Conservation (phyloP, 2,797 vertebrate species). For the Bradypodion ventrale region DNA sequence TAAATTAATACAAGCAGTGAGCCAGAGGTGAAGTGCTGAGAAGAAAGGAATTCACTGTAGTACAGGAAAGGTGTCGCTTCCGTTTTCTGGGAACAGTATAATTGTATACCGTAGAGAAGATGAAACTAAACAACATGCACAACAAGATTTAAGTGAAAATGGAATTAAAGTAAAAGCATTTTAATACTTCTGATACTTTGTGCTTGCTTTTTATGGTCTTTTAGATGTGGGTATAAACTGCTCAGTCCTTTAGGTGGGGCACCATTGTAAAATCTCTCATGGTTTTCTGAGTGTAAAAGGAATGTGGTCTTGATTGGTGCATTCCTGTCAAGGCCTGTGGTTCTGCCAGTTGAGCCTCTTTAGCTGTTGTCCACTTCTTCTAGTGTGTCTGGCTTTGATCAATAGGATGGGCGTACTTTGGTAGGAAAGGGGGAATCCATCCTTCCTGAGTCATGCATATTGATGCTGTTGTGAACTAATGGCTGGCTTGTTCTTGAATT, state of each 20-base stretch:
- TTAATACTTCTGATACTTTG: background rate
- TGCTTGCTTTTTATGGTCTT: background rate
- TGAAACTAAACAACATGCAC: background rate
- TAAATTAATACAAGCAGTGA: slow-evolving; percentile 26
- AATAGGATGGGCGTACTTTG: background rate
- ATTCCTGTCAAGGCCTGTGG: background rate
- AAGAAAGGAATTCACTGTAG: background rate
- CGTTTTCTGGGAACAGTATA: background rate
- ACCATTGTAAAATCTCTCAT: background rate
- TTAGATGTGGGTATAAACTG: background rate
- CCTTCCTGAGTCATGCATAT: background rate
- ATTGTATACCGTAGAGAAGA: background rate
- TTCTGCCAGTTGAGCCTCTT: background rate
- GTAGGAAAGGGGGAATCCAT: background rate
- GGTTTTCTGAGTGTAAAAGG: background rate
- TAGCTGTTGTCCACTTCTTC: background rate
- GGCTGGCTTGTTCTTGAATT: background rate
- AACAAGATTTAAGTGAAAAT: background rate
- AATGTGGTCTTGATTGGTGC: background rate
- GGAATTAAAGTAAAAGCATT: background rate
- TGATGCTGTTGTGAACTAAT: background rate
- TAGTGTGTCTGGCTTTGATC: background rate
- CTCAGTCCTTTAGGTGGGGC: background rate
- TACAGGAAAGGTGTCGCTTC: slow-evolving; percentile 16
- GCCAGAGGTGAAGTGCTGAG: slow-evolving; percentile 15